A percentile compares a stretch with the other conserved stretches of the same genome.
phyloP scores from a whole-genome alignment of 1,140 invertebrate species.

The Paralvinella palmiformis region DNA sequence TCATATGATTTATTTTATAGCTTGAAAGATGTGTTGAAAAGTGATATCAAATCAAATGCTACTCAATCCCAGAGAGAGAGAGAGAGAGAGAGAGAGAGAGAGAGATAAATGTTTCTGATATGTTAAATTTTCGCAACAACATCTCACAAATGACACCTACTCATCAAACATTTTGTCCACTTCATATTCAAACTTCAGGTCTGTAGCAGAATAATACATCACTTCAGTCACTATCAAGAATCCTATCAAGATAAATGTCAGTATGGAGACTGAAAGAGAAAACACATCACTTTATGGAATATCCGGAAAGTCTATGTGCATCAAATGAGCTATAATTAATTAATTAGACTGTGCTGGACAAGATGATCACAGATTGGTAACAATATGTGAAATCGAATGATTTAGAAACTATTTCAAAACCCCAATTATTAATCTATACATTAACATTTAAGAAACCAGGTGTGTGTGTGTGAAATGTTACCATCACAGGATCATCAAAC shows the following conservation, averaged over 20 bases:
- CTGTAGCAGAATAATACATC: slow-evolving; percentile 73
- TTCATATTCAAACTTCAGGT: slow-evolving; percentile 78
- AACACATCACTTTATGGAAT: no score
- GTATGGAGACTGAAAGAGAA: slow-evolving; percentile 64
- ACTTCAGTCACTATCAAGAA: slow-evolving; percentile 78
- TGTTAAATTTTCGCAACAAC: not conserved
- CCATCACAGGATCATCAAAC: not conserved
- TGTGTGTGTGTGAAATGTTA: not conserved
- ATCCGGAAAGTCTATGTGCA: no score
- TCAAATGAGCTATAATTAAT: no score
- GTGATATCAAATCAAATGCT: no score
- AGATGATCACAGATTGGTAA: not conserved
- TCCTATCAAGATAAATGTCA: slow-evolving; percentile 71
- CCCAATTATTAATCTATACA: slow-evolving; percentile 24
- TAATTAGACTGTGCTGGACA: no score
- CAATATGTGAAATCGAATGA: not conserved
- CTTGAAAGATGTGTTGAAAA: no score
- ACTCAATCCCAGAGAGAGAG: no score
- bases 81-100: slow-evolving; percentile 9
- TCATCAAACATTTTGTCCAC: slow-evolving; percentile 62
- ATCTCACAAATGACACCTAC: not conserved
- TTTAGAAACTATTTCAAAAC: not conserved
- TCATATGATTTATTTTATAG: no score
- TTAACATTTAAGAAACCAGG: no score
- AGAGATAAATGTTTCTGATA: not conserved